Conservation (phyloP, 2,797 vertebrate species). For the Psittacula derbiana region DNA sequence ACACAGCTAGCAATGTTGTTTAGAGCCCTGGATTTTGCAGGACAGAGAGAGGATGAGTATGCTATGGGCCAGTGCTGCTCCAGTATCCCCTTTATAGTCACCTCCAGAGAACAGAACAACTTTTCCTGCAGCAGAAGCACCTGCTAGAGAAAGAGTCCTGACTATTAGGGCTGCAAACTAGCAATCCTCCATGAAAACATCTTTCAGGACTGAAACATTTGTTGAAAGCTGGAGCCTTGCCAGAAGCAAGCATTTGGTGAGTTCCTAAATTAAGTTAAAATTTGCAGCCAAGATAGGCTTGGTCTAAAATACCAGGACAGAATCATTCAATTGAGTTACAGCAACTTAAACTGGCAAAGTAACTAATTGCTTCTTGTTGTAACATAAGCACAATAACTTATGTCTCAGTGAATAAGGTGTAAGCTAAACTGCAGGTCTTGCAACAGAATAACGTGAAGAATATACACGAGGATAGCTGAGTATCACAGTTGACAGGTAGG, state of each 20-base stretch:
- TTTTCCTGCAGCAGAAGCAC: neutral
- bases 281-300: constrained; percentile 56
- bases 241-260: constrained; percentile 55
- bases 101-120: neutral
- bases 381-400: neutral
- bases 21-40: neutral
- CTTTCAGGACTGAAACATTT: constrained; percentile 43
- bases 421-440: neutral
- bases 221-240: constrained; percentile 37
- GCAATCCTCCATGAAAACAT: constrained; percentile 19
- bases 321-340: constrained; percentile 23
- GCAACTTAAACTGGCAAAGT: constrained; percentile 42
- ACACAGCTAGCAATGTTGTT: neutral
- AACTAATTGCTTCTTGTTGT: constrained; percentile 7
- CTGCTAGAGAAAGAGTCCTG: neutral
- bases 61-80: fast-evolving
- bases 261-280: constrained; percentile 57
- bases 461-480: neutral
- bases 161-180: constrained; percentile 23
- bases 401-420: neutral
- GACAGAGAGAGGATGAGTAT: fast-evolving
- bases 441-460: neutral
- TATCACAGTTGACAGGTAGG: neutral
- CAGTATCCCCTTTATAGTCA: neutral
- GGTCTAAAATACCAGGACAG: constrained; percentile 51